Conservation (phyloP, 2,888 invertebrate species). For the Cecidostiba fungosa region DNA sequence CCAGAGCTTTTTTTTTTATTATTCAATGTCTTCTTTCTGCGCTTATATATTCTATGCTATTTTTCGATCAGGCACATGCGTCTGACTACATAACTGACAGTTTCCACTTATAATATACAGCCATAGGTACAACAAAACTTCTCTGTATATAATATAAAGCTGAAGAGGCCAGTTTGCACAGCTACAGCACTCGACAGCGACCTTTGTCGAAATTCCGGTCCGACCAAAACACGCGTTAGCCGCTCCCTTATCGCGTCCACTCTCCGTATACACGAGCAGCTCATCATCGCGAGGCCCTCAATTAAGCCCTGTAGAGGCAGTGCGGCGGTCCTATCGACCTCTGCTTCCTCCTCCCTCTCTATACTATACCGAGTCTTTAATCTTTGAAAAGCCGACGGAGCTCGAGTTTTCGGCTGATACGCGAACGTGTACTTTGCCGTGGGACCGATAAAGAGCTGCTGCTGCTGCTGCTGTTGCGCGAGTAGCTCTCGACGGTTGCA, state of each 20-base stretch:
- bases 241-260: neutral
- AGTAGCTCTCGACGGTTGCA: slow-evolving; percentile 3
- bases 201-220: neutral
- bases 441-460: neutral
- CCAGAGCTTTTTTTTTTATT: neutral
- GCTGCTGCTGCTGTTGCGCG: neutral
- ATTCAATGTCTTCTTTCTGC: neutral
- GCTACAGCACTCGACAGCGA: neutral
- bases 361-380: slow-evolving; percentile 3
- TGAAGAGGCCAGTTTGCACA: neutral
- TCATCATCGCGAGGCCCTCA: neutral
- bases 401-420: slow-evolving; percentile 14
- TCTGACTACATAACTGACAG: neutral
- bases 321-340: neutral
- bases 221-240: neutral
- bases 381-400: slow-evolving; percentile 5
- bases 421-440: neutral
- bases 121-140: neutral
- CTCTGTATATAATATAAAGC: neutral
- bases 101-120: no score
- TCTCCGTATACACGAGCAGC: neutral
- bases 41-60: neutral
- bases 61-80: neutral
- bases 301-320: neutral
- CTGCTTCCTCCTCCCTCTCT: no score